Base-by-base conservation (phyloP, 1,140 invertebrate species). In the Drosophila nannoptera region DNA sequence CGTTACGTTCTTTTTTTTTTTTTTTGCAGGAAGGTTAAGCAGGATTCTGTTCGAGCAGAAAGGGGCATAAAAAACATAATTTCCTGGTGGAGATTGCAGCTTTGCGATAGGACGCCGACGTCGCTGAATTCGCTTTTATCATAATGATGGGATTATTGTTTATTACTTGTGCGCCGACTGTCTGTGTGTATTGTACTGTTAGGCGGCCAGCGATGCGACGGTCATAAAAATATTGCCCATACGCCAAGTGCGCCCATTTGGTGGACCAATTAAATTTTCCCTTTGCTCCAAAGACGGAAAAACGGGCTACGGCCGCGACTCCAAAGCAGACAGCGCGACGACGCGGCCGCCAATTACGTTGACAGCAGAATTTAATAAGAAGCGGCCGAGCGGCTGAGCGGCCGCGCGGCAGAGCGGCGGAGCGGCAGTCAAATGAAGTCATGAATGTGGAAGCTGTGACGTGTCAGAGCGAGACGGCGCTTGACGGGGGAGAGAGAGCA, bases 121-220 rank as follows among this genome's bases (percentile, higher is more conserved):
- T 61, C 72, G 60, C 66, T 65, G 77, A 65, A 65, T 76, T 60
- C 59, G 60, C 66, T 59, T 49, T 53, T 59, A 65, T 62, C 75
- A 71, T 84, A 86, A 86, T 73, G 77, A 86, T 80, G 74, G 71
- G 65, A 68, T 86, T 86, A 86, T 86, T 86, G 84, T 86, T 81
- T 77, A 81, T 86, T 77, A 84, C 81, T 38, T 33, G 45, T 50
- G 48, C 11, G 11, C 9, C 36, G 12, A 36, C 32, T 16, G 36
- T 38, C 29, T 54, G 4, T 14, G n/a, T 50, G 49, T 33, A 78
- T 61, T 22, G 22, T 22, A 69, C 61, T 59, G 55, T 43, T 73
- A 32, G 45, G 38, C 50, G 68, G 56, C 40, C 12, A 59, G 71
- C 54, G 35, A 52, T 48, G 49, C 29, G 59, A 73, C 77, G 73